Evolutionary conservation across 1,140 invertebrate genomes (phyloP).

Genomic region (Drosophila funebris): DNA sequence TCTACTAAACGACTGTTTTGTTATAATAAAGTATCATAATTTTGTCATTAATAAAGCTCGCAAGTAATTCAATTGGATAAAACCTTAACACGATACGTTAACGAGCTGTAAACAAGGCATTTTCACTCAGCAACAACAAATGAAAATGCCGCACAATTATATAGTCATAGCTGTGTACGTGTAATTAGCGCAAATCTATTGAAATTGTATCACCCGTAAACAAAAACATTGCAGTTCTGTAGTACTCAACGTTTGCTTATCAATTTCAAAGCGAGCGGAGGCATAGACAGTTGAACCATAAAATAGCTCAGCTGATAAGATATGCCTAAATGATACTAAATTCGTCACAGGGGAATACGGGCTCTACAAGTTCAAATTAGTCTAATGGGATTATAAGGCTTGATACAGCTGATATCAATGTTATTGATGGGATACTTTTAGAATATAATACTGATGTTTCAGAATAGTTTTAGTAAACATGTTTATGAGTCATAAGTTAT

Average conservation of each 20-base stretch:
- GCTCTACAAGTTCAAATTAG: not conserved
- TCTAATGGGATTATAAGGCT: not conserved
- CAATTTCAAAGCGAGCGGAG: constrained; percentile 5
- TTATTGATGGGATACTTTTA: not conserved
- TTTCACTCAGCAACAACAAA: not conserved
- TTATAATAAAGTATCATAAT: not conserved
- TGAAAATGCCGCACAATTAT: not conserved
- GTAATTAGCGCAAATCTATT: constrained; percentile 3
- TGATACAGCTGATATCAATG: not conserved
- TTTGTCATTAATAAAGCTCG: not conserved
- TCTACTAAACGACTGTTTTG: constrained; percentile 2
- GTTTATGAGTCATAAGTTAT: constrained; percentile 2
- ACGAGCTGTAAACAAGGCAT: constrained; percentile 7
- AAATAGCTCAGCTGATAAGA: constrained; percentile 9
- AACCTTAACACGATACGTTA: constrained; percentile 4
- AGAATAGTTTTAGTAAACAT: not conserved
- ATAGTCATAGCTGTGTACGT: not conserved
- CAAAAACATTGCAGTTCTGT: constrained; percentile 65
- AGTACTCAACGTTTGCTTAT: constrained; percentile 46
- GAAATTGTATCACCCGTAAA: constrained; percentile 19
- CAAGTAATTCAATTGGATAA: constrained; percentile 15
- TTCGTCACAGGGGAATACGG: not conserved
- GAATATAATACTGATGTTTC: not conserved
- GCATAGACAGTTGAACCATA: too few relatives aligned
- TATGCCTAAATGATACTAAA: not conserved